These are phyloP conservation scores for Pseudomyrmex dendroicus DNA, from an alignment of 1,140 invertebrate genomes.

Conservation along the genomic window DNA sequence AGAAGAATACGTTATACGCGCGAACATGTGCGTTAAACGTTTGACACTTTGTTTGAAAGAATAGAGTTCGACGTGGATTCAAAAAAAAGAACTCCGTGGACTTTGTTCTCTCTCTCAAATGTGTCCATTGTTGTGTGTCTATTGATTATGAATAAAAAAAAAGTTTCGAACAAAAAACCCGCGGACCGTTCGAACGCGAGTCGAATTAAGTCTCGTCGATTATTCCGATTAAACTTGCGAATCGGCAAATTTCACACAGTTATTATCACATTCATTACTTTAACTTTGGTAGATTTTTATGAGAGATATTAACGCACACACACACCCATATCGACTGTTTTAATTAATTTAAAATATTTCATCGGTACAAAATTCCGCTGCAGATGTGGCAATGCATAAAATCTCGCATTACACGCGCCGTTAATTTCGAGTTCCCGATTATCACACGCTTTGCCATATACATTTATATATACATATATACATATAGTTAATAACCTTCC, in stretches of 20 bases:
- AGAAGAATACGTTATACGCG: no score
- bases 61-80: neutral
- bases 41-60: neutral
- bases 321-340: neutral
- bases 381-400: neutral
- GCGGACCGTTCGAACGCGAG: neutral
- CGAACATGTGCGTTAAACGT: neutral
- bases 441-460: constrained; percentile 19
- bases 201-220: neutral
- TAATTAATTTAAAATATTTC: neutral
- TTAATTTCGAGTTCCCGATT: constrained; percentile 21
- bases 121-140: neutral
- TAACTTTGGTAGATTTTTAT: neutral
- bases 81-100: neutral
- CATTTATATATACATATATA: no score
- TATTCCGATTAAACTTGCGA: neutral
- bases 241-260: constrained; percentile 7
- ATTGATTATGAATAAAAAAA: neutral
- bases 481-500: constrained; percentile 19
- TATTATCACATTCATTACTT: constrained; percentile 8
- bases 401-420: neutral
- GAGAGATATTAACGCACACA: neutral
- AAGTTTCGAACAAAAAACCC: no score
- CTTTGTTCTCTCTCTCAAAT: neutral
- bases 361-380: neutral